These are phyloP conservation scores for Cryptus armator DNA, from an alignment of 2,888 invertebrate genomes.

Conservation along the genomic window DNA sequence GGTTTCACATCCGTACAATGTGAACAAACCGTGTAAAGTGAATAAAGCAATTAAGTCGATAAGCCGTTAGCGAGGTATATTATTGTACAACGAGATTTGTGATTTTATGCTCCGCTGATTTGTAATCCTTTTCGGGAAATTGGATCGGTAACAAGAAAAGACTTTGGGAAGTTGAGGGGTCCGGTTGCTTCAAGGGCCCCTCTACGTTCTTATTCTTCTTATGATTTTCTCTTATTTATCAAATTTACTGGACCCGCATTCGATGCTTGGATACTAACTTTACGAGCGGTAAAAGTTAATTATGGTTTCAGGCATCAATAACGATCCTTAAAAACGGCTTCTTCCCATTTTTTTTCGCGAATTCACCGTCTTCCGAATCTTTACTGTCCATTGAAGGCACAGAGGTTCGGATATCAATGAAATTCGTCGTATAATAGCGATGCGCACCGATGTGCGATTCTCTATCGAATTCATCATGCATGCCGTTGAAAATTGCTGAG, in stretches of 20 bases:
- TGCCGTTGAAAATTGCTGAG: background rate
- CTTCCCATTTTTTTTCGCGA: too few species aligned
- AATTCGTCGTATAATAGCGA: background rate
- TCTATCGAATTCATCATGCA: background rate
- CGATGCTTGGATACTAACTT: background rate
- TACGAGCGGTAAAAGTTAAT: background rate
- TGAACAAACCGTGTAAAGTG: background rate
- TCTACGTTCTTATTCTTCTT: background rate
- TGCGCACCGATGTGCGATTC: background rate
- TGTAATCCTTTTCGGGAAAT: too few species aligned
- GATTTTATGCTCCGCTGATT: background rate
- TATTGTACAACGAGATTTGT: background rate
- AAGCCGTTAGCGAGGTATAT: background rate
- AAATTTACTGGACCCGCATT: background rate
- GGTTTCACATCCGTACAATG: background rate
- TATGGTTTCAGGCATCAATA: background rate
- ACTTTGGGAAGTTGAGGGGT: too few species aligned
- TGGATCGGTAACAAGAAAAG: too few species aligned
- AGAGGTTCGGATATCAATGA: too few species aligned
- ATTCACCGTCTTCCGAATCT: too few species aligned
- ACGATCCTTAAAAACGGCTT: background rate
- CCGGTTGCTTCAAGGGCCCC: too few species aligned
- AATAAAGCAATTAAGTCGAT: constrained; percentile 10
- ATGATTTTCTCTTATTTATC: background rate
- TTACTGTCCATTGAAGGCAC: too few species aligned